Evolutionary conservation across 2,113 vertebrate genomes (phyloP), one percentile per base, ranked within the genome.

Genomic region (Xenopus laevis): DNA sequence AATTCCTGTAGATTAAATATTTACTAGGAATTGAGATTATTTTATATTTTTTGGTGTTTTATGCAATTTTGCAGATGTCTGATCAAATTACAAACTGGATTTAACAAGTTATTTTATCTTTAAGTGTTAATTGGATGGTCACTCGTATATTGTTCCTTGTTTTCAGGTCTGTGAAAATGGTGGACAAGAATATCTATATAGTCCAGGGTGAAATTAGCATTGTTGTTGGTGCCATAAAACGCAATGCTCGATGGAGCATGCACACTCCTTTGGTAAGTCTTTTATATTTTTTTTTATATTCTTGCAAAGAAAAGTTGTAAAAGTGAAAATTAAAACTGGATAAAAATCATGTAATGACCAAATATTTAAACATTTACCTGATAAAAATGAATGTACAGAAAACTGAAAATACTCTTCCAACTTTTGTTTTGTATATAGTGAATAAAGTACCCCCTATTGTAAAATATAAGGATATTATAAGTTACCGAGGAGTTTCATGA

Each of bases 111-210:
- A 27, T 27, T 27, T 27, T 27, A 4, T 27, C 4, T 27, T 40
- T 40, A 9, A 40, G 23, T 40, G 33, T 40, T 9, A 9, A 4
- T 4, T 40, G 33, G 6, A 7, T 40, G 33, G 6, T 7, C 33
- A 40, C 4, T 4, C 15, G 4, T 76, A 20, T 83, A 68, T 60
- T 78, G 17, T 79, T 17, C 78, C 78, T 72, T 84, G n/a, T 86
- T 81, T 85, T 9, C 82, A 89, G 94, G 88, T 72, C 80, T 83
- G 78, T 79, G 89, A 94, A 81, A 79, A 98, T 96, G 96, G 88
- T 99, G 87, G 97, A 98, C 91, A 97, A 95, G 84, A 95, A 92
- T 70, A 96, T 99, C 83, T 98, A 98, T 81, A 96, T 98, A 60
- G 86, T 99, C 77, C 97, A 99, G 87, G 97, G 97, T 53, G 97